phyloP scores from a whole-genome alignment of 2,888 invertebrate species.

The Nyleta sp. region DNA sequence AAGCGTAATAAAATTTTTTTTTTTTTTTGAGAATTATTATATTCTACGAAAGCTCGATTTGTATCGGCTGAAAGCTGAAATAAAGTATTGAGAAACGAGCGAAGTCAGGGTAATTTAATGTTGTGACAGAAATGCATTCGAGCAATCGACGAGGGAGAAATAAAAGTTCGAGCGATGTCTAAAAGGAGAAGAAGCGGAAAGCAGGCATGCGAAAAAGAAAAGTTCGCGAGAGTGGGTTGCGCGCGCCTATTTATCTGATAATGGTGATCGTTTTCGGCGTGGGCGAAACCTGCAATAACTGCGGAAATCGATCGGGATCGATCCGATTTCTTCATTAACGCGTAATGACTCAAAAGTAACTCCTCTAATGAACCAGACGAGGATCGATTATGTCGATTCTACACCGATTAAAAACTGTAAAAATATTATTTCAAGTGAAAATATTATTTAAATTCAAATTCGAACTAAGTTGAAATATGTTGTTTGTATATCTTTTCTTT shows the following conservation, averaged over 20 bases:
- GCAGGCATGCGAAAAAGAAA: conserved; percentile 32
- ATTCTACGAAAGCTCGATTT: too few relatives aligned
- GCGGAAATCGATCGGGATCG: conserved; percentile 57
- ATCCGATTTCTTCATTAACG: conserved; percentile 62
- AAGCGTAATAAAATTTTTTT: too few relatives aligned
- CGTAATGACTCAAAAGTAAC: conserved; percentile 41
- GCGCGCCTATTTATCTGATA: conserved; percentile 55
- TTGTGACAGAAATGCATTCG: conserved; percentile 48
- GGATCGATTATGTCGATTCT: too few relatives aligned
- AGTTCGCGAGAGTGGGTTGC: conserved; percentile 44
- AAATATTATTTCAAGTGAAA: not conserved
- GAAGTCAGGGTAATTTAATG: conserved; percentile 35
- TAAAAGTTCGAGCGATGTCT: conserved; percentile 34
- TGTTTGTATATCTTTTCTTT: too few relatives aligned
- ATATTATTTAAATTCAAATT: too few relatives aligned
- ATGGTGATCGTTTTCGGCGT: conserved; percentile 59
- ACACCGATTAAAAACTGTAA: not conserved
- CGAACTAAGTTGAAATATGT: too few relatives aligned
- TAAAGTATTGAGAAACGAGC: conserved; percentile 12
- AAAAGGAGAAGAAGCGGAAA: conserved; percentile 50
- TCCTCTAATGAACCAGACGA: not conserved
- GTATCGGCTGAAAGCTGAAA: not conserved
- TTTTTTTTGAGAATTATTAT: too few relatives aligned
- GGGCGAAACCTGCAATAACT: conserved; percentile 57
- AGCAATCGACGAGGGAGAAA: conserved; percentile 29